phyloP scores from a whole-genome alignment of 2,888 invertebrate species.

The Formica aserva region DNA sequence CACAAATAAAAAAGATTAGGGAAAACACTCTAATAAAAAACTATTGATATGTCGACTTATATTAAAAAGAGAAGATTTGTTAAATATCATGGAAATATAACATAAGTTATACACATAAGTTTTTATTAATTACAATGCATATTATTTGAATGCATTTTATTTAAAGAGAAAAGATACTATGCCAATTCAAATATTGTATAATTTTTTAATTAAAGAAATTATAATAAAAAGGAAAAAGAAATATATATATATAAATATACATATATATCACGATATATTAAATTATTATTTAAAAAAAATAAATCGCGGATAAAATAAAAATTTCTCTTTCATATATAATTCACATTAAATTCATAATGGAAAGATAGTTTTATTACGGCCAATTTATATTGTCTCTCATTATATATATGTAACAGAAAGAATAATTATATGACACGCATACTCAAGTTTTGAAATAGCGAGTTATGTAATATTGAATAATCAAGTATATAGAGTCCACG shows the following conservation, averaged over 20 bases:
- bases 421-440: not conserved
- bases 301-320: too few relatives aligned
- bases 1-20: not conserved
- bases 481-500: not conserved
- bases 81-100: not conserved
- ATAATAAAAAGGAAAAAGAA: not conserved
- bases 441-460: not conserved
- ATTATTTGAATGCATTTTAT: not conserved
- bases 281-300: too few relatives aligned
- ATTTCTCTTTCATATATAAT: not conserved
- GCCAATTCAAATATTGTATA: not conserved
- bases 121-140: not conserved
- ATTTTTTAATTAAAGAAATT: not conserved
- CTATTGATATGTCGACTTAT: not conserved
- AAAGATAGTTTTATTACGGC: not conserved
- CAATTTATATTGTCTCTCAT: not conserved
- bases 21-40: not conserved
- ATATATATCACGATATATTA: too few relatives aligned
- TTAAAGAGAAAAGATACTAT: not conserved
- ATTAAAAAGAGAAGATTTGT: not conserved
- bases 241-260: too few relatives aligned
- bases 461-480: constrained; percentile 38
- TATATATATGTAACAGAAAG: not conserved
- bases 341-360: not conserved
- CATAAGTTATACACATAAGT: not conserved